These are phyloP conservation scores for Numenius arquata DNA, from an alignment of 2,113 vertebrate species.

Conservation along the genomic window DNA sequence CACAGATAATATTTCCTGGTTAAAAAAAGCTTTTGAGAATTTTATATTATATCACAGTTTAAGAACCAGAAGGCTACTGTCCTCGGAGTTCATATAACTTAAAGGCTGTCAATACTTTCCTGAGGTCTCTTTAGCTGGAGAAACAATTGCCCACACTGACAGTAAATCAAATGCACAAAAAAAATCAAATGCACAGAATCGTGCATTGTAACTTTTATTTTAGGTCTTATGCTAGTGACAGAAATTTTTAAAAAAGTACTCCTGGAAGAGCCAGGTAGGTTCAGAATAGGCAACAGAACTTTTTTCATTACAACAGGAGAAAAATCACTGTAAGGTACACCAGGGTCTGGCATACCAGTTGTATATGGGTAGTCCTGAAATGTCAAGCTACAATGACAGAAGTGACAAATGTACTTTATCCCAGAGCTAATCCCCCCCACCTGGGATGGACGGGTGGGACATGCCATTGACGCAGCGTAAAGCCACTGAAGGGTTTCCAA, in stretches of 20 bases:
- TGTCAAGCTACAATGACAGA: fast-evolving
- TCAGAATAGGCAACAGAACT: background rate
- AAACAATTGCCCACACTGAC: background rate
- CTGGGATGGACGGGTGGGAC: background rate
- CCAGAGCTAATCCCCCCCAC: background rate
- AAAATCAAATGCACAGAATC: too few species aligned
- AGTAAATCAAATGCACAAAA: too few species aligned
- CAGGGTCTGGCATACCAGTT: background rate
- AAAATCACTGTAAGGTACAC: background rate
- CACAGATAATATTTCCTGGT: background rate
- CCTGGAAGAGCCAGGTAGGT: background rate
- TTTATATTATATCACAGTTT: background rate
- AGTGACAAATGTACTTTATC: background rate
- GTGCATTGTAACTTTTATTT: background rate
- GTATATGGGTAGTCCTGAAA: background rate
- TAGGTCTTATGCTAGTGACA: background rate
- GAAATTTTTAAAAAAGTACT: background rate
- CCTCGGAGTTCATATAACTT: background rate
- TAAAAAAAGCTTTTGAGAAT: background rate
- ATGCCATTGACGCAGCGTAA: fast-evolving
- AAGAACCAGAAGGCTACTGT: background rate
- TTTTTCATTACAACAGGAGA: background rate
- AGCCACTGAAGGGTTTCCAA: background rate
- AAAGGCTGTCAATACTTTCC: background rate
- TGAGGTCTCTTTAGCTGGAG: background rate